phyloP scores from a whole-genome alignment of 2,113 vertebrate species.

The Cervus canadensis region DNA sequence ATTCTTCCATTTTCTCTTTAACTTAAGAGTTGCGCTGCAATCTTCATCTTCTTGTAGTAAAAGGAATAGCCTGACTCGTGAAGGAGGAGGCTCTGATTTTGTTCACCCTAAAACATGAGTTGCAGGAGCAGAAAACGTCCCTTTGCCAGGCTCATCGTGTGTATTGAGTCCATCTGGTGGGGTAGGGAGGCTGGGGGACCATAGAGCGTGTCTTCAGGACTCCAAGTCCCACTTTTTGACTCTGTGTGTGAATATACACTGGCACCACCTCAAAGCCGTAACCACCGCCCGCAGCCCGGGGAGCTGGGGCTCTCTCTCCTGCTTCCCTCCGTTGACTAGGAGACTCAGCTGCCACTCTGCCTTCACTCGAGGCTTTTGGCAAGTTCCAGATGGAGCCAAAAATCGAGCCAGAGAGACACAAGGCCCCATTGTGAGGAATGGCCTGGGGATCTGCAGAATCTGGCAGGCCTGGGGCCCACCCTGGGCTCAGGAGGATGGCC shows the following conservation, averaged over 20 bases:
- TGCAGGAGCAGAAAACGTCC: neutral
- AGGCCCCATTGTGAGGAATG: neutral
- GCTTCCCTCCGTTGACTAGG: accelerated
- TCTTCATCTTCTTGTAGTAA: neutral
- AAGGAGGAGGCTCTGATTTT: neutral
- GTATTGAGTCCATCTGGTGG: neutral
- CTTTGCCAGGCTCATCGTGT: accelerated
- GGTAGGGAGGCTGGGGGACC: neutral
- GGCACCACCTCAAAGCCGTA: neutral
- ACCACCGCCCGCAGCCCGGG: neutral
- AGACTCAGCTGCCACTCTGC: neutral
- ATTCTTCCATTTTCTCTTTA: neutral
- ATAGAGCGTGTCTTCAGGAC: neutral
- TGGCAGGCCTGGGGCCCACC: neutral
- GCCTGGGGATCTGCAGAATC: neutral
- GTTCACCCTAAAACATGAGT: neutral
- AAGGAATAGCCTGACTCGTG: neutral
- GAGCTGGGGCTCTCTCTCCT: too few species aligned
- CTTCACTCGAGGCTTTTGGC: neutral
- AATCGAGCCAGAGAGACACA: neutral
- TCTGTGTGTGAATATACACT: neutral
- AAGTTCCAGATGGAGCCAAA: neutral
- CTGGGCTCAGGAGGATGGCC: neutral
- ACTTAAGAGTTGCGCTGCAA: neutral
- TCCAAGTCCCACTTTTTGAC: neutral